Conservation (phyloP, 2,113 vertebrate species). For the Neotragus moschatus region DNA sequence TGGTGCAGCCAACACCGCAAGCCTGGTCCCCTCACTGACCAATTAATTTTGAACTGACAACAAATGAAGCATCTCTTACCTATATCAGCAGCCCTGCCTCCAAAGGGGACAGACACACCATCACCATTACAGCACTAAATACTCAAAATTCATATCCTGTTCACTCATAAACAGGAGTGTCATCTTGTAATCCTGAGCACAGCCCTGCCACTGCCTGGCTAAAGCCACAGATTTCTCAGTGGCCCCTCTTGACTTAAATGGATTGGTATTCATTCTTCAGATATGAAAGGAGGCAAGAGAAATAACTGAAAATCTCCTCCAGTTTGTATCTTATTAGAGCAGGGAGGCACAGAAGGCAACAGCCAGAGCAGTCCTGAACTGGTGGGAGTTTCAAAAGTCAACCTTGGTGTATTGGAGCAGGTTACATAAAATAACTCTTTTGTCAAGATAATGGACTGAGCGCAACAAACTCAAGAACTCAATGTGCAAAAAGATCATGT, state of each 20-base stretch:
- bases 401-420: not conserved
- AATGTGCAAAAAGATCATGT: not conserved
- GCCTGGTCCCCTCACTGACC: not conserved
- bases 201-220: not conserved
- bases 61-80: not conserved
- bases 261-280: not conserved
- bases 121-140: not conserved
- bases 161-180: not conserved
- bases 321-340: not conserved
- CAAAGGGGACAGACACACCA: not conserved
- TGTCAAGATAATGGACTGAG: conserved; percentile 18
- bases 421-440: not conserved
- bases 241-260: not conserved
- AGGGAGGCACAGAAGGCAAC: not conserved
- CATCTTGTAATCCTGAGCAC: not conserved
- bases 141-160: not conserved
- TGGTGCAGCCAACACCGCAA: not conserved
- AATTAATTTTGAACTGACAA: not conserved
- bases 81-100: not conserved
- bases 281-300: not conserved
- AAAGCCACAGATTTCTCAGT: not conserved
- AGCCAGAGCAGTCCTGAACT: not conserved
- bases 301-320: conserved; percentile 6
- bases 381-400: conserved; percentile 28
- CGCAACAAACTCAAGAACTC: not conserved